These are phyloP conservation scores for Lepus townsendii DNA, from an alignment of 2,797 vertebrate genomes.

Conservation along the genomic window DNA sequence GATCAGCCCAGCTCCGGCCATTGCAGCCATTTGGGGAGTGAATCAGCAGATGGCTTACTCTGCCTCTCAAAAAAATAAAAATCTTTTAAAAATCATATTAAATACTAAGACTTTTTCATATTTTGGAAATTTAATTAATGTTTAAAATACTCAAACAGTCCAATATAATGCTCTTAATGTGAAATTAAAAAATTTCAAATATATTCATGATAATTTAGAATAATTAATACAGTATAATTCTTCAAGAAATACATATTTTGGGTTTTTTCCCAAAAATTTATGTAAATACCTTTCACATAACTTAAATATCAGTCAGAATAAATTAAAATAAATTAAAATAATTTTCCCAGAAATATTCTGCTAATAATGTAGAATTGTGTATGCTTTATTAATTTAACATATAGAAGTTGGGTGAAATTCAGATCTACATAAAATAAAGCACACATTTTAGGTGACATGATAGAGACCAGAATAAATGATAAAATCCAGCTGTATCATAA, in stretches of 20 bases:
- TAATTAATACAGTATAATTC: background rate
- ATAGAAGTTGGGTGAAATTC: background rate
- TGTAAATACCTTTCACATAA: background rate
- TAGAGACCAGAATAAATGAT: background rate
- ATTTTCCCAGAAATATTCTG: background rate
- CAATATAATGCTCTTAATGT: background rate
- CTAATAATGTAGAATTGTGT: background rate
- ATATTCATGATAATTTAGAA: background rate
- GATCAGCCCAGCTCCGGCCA: no score
- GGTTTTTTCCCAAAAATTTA: background rate
- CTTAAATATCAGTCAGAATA: slow-evolving; percentile 12
- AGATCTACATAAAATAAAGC: background rate
- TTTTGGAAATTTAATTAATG: slow-evolving; percentile 9
- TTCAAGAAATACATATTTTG: background rate
- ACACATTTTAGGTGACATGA: background rate
- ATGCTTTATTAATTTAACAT: background rate
- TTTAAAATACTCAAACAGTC: background rate
- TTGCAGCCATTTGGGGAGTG: no score
- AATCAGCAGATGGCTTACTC: no score
- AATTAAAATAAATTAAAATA: background rate
- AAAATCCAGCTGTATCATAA: background rate
- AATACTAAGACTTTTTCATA: background rate
- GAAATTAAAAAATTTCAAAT: slow-evolving; percentile 11
- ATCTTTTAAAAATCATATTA: background rate
- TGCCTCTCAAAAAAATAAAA: no score